Conservation (phyloP, 2,797 vertebrate genomes). For the Perodicticus potto region DNA sequence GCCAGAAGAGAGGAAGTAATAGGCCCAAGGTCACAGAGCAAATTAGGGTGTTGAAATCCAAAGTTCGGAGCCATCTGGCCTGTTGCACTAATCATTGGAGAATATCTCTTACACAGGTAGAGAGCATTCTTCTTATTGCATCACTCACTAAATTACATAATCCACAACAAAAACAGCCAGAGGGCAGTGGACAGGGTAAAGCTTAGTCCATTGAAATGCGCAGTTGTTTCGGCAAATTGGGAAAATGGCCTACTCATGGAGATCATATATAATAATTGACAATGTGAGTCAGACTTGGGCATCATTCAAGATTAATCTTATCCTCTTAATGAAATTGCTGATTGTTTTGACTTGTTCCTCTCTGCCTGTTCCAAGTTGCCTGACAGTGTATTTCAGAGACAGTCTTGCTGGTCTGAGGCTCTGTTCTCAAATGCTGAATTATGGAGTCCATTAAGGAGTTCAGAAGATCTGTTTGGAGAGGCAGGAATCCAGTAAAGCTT, state of each 20-base stretch:
- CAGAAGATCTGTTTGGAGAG: slow-evolving; percentile 86
- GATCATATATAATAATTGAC: slow-evolving; percentile 80
- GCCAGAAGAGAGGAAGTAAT: slow-evolving; percentile 62
- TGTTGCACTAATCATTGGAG: slow-evolving; percentile 48
- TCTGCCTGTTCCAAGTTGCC: slow-evolving; percentile 81
- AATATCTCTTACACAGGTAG: slow-evolving; percentile 71
- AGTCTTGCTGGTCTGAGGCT: slow-evolving; percentile 77
- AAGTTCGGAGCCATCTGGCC: slow-evolving; percentile 52
- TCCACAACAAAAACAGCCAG: slow-evolving; percentile 73
- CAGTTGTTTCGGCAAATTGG: slow-evolving; percentile 64
- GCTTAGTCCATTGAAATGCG: slow-evolving; percentile 63
- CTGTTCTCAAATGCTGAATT: slow-evolving; percentile 78
- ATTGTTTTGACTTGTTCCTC: slow-evolving; percentile 84
- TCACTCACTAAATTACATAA: slow-evolving; percentile 78
- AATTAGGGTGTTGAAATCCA: slow-evolving; percentile 73
- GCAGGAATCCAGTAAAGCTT: slow-evolving; percentile 85
- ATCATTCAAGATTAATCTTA: slow-evolving; percentile 83
- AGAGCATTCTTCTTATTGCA: slow-evolving; percentile 73
- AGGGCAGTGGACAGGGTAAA: slow-evolving; percentile 52
- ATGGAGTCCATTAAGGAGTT: slow-evolving; percentile 83
- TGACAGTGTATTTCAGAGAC: slow-evolving; percentile 75
- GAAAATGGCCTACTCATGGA: slow-evolving; percentile 66
- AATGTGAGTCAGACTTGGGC: slow-evolving; percentile 81
- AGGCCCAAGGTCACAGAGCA: slow-evolving; percentile 76
- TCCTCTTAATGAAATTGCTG: slow-evolving; percentile 82